phyloP scores from a whole-genome alignment of 2,113 vertebrate species.

The Hemiscyllium ocellatum region DNA sequence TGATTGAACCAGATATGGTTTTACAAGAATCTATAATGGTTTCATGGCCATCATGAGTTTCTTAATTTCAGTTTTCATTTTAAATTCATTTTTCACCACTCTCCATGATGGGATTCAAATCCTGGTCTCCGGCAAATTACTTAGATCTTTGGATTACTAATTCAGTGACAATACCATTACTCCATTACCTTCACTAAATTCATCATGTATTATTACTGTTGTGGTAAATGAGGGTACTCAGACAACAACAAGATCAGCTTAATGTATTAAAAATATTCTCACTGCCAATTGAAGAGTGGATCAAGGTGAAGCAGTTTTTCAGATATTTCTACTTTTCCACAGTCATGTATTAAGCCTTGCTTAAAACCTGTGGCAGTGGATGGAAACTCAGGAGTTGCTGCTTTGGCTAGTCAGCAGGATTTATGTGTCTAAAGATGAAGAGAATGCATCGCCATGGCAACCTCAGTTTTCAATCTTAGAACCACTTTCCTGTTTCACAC shows the following conservation, averaged over 20 bases:
- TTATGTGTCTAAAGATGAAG: conserved; percentile 45
- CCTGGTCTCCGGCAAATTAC: too few species aligned
- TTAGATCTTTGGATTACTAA: too few species aligned
- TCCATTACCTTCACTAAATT: too few species aligned
- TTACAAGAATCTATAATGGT: too few species aligned
- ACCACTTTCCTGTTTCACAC: too few species aligned
- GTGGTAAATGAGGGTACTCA: background rate
- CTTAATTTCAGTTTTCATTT: too few species aligned
- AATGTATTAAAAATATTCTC: background rate
- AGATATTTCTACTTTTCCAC: background rate
- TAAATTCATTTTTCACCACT: too few species aligned
- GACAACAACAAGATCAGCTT: background rate
- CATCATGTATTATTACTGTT: background rate
- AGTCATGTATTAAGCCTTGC: conserved; percentile 33
- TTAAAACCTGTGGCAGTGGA: conserved; percentile 52
- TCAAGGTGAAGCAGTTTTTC: background rate
- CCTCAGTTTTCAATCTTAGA: conserved; percentile 44
- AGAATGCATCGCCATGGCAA: conserved; percentile 39
- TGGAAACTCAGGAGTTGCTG: conserved; percentile 55
- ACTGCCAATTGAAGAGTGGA: background rate
- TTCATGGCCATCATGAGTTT: too few species aligned
- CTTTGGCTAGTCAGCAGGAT: conserved; percentile 49
- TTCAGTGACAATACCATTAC: too few species aligned
- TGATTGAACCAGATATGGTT: too few species aligned
- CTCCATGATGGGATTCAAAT: too few species aligned